Base-by-base conservation (phyloP, 23 tunicate species). In the Halocynthia roretzi region DNA sequence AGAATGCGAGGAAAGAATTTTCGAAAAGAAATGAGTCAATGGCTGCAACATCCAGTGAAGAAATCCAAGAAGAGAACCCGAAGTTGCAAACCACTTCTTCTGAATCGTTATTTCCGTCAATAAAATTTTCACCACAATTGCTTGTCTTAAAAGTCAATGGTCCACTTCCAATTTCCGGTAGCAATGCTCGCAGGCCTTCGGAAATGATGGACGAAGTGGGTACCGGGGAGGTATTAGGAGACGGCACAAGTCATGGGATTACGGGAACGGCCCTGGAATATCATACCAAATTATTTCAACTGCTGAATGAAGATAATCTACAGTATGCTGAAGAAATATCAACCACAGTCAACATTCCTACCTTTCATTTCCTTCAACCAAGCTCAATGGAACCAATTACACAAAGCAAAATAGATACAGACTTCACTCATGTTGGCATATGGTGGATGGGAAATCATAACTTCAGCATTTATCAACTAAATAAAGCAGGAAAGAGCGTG, bases 391-490 rank as follows among this genome's bases (percentile, higher is more conserved):
- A 92, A 51, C 81, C 90, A 8, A 75, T 72, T 10, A 50, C 74
- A 6, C 56, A 40, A 18, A 52, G 12, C 31, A 67, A 81, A 12
- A 23, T 52, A 10, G 91, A 84, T 22, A 20, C 81, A 7, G 76
- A 23, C 17, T 83, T 82, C 23, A 81, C 82, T 7, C 77, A 88
- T 18, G 92, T 95, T 12, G 81, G 87, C 58, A 70, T 85, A 7
- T 95, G 95, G 98, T 92, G 92, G 88, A 71, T 67, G 49, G 64
- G 76, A 61, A 66, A 75, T 48, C 71, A 86, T 67, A 52, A 81
- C 23, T 67, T 77, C 6, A 81, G 83, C 51, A 78, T 77, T 14
- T 92, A 82, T 52, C 86, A 74, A 40, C 81, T 92, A 2, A 76
- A 76, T 73, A 86, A 82, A 56, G 54, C 67, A 23, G 63, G 67